phyloP scores from a whole-genome alignment of 2,113 vertebrate species.

The Elephantulus edwardii region DNA sequence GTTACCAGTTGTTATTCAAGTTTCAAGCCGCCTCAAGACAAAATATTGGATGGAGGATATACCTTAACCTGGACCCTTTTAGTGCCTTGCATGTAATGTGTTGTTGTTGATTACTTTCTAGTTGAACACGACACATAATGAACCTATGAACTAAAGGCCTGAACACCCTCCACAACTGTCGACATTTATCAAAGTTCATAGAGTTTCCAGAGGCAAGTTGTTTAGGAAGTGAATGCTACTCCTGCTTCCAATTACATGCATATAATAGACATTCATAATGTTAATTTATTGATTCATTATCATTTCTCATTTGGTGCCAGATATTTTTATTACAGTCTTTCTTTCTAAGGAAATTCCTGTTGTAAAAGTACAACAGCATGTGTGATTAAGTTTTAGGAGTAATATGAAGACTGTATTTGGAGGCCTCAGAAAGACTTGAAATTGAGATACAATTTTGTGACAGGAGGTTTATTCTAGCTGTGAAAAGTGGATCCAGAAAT shows the following conservation, averaged over 20 bases:
- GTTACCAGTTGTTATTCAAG: not conserved
- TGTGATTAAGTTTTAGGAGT: not conserved
- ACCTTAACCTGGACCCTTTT: not conserved
- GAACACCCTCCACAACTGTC: too few species aligned
- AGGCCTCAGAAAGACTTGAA: not conserved
- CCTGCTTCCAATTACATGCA: too few species aligned
- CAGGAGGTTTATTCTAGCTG: not conserved
- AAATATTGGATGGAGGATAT: not conserved
- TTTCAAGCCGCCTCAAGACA: not conserved
- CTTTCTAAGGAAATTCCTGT: conserved; percentile 25
- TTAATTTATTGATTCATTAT: not conserved
- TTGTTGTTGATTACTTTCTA: too few species aligned
- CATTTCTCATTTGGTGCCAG: not conserved
- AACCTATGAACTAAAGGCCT: too few species aligned
- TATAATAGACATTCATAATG: too few species aligned
- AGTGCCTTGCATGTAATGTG: not conserved
- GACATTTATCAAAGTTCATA: too few species aligned
- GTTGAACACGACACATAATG: too few species aligned
- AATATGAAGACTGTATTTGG: not conserved
- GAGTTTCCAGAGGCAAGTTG: too few species aligned
- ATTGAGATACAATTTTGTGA: not conserved
- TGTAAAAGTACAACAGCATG: not conserved
- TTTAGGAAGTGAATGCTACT: too few species aligned
- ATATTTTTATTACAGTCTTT: conserved; percentile 3
- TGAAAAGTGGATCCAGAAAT: not conserved